Evolutionary conservation across 1,140 invertebrate species (phyloP), one percentile per base, ranked within the genome.

Genomic region (Varroa destructor): DNA sequence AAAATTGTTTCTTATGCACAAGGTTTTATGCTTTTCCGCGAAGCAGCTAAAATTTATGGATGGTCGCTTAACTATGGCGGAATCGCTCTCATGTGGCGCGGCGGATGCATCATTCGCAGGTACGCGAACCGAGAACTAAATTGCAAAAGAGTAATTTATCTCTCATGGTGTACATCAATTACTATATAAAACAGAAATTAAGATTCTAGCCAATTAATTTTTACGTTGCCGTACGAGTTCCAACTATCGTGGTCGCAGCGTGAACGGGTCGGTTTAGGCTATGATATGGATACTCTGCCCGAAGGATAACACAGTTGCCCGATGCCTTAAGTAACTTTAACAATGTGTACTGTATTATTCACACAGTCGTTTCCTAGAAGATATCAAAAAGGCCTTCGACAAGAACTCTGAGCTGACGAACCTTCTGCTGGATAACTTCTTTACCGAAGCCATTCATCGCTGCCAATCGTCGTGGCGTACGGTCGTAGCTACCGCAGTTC

Each of bases 1-100:
- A 99, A 99, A 81, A 95, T 99, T 74, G 91, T 99, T 57, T 98
- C 93, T 0, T 99, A 99, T 78, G 91, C 97, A 0, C 97, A 99
- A 84, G 97, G 97, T 0, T 99, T 99, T 78, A 99, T 99, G 97
- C 81, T 99, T 67, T 83, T 99, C 75, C 84, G 90, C 61, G 93
- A 98, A 81, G 94, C 95, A 42, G 93, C 93, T 0, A 87, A 88
- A 76, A 83, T 88, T 72, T 87, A 93, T 75, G 86, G 87, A 0
- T 99, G 96, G 97, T 88, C 93, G 72, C 82, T 99, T 14, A 98
- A 99, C 81, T 96, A 97, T 78, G 96, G 96, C 67, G 90, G 89
- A 55, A 97, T 99, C 77, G 96, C 97, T 14, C 82, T 99, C 0
- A 99, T 99, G 96, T 99, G 97, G 97, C 85, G 96, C 75, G 97